Evolutionary conservation across 2,113 vertebrate genomes (phyloP).

Genomic region (Rhinoptilus africanus): DNA sequence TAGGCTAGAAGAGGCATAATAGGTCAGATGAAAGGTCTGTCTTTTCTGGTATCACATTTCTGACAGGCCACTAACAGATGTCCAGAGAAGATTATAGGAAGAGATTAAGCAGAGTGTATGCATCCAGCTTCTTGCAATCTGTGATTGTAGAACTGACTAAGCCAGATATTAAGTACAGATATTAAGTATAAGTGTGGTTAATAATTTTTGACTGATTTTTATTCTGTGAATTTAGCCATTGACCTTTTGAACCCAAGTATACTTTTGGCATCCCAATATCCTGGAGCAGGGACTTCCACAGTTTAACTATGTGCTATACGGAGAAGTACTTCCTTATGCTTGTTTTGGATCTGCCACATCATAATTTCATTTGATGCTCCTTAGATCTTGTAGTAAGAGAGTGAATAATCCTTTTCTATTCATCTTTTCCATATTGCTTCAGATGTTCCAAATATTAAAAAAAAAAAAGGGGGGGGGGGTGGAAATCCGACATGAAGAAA

Average conservation of each 20-base stretch:
- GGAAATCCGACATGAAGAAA: neutral
- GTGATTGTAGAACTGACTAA: neutral
- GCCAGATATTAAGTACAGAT: neutral
- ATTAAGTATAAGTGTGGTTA: neutral
- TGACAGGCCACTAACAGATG: conserved; percentile 32
- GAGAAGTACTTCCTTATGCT: conserved; percentile 65
- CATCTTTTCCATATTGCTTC: conserved; percentile 48
- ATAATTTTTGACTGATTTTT: conserved; percentile 9
- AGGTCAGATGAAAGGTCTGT: neutral
- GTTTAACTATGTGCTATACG: conserved; percentile 47
- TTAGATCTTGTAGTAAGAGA: conserved; percentile 54
- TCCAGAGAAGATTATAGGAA: neutral
- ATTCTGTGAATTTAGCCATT: neutral
- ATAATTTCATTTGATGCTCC: conserved; percentile 62
- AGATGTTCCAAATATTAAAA: conserved; percentile 34
- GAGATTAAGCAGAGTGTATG: neutral
- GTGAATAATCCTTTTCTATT: conserved; percentile 46
- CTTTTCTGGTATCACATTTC: neutral
- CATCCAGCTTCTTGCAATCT: conserved; percentile 4
- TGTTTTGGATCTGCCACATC: conserved; percentile 60
- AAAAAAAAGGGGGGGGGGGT: neutral
- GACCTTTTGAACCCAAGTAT: conserved; percentile 41
- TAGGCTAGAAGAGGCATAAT: neutral
- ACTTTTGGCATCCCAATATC: conserved; percentile 49
- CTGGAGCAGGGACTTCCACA: conserved; percentile 21